Evolutionary conservation across 2,797 vertebrate species (phyloP), one percentile per base, ranked within the genome.

Genomic region (Kryptopterus vitreolus): DNA sequence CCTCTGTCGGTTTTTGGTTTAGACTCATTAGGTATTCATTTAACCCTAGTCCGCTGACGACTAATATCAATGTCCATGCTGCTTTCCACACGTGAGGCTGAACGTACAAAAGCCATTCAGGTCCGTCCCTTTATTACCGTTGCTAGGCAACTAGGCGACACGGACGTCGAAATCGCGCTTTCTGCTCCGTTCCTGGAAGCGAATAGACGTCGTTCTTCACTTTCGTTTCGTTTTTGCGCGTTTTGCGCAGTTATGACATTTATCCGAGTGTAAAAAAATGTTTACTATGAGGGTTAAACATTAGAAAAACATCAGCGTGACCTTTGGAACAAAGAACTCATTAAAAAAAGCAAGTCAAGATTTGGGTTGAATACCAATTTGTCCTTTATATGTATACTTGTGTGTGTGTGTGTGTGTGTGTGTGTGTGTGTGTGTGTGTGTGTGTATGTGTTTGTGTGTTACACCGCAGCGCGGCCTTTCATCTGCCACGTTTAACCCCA

Each of bases 261-360:
- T n/a, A n/a, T n/a, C n/a, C n/a, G n/a, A n/a, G n/a, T n/a, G n/a
- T n/a, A 52, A 52, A 70, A 52, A 20, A 52, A 70, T 26, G 46
- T 52, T 70, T 29, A 52, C 26, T 12, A 22, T n/a, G 4, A n/a
- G 33, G 15, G 66, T 29, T 10, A 29, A 69, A 48, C 43, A 69
- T 24, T 26, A 20, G 43, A 50, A 69, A 50, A 69, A 26, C 43
- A 46, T 13, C 3, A 29, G 11, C 31, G 16, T 70, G 46, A 52
- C 46, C 68, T 70, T 70, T 31, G 38, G 52, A 11, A 70, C 9
- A 52, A 52, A 52, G 68, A 70, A 50, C 68, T 29, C 46, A 70
- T 50, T 70, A 50, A 50, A 70, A n/a, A n/a, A n/a, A n/a, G n/a
- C n/a, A n/a, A 15, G 8, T 50, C 43, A 10, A 9, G 12, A 48